These are phyloP conservation scores for Drosophila eugracilis DNA, from an alignment of 1,140 invertebrate genomes.

Conservation along the genomic window DNA sequence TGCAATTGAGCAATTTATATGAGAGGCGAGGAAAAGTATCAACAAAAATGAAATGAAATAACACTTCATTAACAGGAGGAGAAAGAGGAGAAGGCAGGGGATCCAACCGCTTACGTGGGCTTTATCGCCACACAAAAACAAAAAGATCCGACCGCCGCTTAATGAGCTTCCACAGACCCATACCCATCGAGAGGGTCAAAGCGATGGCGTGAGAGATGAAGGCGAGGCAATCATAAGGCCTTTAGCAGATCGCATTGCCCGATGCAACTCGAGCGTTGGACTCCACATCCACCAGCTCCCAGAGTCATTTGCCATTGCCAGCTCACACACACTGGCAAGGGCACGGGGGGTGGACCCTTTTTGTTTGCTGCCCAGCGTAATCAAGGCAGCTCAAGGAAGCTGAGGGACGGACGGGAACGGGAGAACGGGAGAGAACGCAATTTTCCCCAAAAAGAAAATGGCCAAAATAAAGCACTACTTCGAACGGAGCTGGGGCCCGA, in stretches of 20 bases:
- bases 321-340: conserved; percentile 7
- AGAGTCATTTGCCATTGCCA: conserved; percentile 39
- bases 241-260: conserved; percentile 33
- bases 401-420: no score
- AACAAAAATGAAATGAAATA: conserved; percentile 64
- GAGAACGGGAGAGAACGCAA: conserved; percentile 37
- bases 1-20: conserved; percentile 78
- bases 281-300: neutral
- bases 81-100: neutral
- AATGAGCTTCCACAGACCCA: conserved; percentile 59
- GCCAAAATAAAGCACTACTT: conserved; percentile 26
- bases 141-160: conserved; percentile 62
- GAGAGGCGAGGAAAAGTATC: conserved; percentile 19
- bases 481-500: neutral
- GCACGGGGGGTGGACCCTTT: conserved; percentile 14
- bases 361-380: conserved; percentile 32
- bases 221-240: conserved; percentile 49
- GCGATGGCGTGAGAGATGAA: conserved; percentile 55
- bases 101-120: conserved; percentile 49
- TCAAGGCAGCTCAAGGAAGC: conserved; percentile 42
- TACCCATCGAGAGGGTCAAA: conserved; percentile 14
- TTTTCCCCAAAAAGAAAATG: conserved; percentile 56
- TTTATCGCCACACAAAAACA: conserved; percentile 55
- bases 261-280: conserved; percentile 18
- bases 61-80: conserved; percentile 66